Evolutionary conservation across 2,797 vertebrate species (phyloP).

Genomic region (Pipistrellus kuhlii): DNA sequence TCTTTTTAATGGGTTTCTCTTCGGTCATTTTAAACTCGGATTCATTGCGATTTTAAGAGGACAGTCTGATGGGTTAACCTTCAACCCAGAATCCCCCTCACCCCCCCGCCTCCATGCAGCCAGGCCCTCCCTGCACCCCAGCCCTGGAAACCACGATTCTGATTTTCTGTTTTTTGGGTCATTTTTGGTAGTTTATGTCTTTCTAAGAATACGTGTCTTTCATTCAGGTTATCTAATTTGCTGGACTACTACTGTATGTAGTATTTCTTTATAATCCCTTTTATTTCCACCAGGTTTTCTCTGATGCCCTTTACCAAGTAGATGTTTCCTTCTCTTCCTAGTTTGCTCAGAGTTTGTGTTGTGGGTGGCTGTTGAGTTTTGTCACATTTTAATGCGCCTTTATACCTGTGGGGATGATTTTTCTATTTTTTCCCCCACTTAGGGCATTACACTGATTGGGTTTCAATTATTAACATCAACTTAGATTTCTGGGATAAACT

Average conservation of each 20-base stretch:
- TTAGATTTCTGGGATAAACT: constrained; percentile 24
- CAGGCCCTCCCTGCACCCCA: not conserved
- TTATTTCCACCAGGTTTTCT: not conserved
- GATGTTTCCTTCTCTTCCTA: constrained; percentile 10
- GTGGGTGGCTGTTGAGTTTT: not conserved
- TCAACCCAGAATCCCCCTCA: not conserved
- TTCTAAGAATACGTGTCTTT: not conserved
- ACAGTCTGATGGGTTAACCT: not conserved
- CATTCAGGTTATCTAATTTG: not conserved
- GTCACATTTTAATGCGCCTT: not conserved
- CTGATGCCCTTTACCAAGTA: not conserved
- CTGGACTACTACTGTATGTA: not conserved
- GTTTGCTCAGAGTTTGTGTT: constrained; percentile 13
- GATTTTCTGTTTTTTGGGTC: not conserved
- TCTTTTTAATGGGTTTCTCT: not conserved
- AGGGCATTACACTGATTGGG: not conserved
- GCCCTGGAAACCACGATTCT: not conserved
- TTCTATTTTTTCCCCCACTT: not conserved
- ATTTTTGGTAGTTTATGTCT: not conserved
- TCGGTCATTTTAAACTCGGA: not conserved
- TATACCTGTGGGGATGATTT: not conserved
- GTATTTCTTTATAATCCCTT: constrained; percentile 24
- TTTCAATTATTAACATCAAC: not conserved
- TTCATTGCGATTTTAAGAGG: constrained; percentile 27
- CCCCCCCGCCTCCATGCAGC: too few relatives aligned